Evolutionary conservation across 2,797 vertebrate genomes (phyloP).

Genomic region (Enteromius afrohamiltoni): DNA sequence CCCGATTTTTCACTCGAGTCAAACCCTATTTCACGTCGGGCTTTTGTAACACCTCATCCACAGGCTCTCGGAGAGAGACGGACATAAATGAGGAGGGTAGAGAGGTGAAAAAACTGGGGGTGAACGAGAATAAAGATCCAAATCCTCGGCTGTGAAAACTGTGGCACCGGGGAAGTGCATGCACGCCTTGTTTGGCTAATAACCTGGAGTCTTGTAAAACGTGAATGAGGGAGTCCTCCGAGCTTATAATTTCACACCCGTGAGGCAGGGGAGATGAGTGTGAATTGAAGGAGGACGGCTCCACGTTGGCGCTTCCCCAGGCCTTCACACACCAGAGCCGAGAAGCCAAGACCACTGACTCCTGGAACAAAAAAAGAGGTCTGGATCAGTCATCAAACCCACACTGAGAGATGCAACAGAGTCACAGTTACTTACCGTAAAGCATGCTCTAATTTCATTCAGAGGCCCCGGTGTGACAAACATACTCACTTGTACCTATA

Average conservation of each 20-base stretch:
- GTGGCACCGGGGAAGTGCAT: slow-evolving; percentile 76
- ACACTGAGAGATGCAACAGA: slow-evolving; percentile 46
- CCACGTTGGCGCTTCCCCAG: slow-evolving; percentile 76
- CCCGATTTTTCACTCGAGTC: slow-evolving; percentile 71
- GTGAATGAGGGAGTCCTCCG: slow-evolving; percentile 72
- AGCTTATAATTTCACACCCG: slow-evolving; percentile 83
- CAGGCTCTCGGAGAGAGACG: slow-evolving; percentile 48
- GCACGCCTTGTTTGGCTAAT: slow-evolving; percentile 80
- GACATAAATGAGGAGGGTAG: slow-evolving; percentile 68
- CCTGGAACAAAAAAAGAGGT: slow-evolving; percentile 37
- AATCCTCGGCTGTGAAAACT: slow-evolving; percentile 82
- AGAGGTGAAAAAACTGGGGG: slow-evolving; percentile 66
- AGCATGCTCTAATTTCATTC: slow-evolving; percentile 14
- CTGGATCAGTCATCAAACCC: slow-evolving; percentile 55
- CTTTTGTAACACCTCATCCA: slow-evolving; percentile 67
- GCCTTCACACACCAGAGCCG: slow-evolving; percentile 76
- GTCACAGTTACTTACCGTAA: not conserved
- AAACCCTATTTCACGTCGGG: slow-evolving; percentile 70
- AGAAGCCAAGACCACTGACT: not conserved
- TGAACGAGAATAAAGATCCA: slow-evolving; percentile 73
- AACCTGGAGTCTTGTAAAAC: slow-evolving; percentile 76
- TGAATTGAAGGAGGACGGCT: slow-evolving; percentile 84
- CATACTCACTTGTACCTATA: not conserved
- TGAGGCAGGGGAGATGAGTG: slow-evolving; percentile 82
- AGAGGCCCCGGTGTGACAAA: not conserved